Evolutionary conservation across 2,888 invertebrate genomes (phyloP).

Genomic region (Amblyjoppa fuscipennis): DNA sequence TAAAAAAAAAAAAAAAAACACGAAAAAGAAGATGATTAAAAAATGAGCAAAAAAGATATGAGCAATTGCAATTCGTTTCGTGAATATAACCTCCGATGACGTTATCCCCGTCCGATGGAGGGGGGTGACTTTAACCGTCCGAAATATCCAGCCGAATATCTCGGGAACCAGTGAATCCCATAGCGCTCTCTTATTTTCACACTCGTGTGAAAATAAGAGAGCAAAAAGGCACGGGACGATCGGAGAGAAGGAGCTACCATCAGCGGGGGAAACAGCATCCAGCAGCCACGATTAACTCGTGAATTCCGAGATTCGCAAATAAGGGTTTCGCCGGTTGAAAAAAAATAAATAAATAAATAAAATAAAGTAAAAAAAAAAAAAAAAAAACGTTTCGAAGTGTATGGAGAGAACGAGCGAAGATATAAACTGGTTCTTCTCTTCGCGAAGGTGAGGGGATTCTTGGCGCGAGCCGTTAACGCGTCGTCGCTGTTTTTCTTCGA

Average conservation of each 20-base stretch:
- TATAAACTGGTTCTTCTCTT: slow-evolving; percentile 66
- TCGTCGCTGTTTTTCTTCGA: slow-evolving; percentile 59
- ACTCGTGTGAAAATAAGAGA: slow-evolving; percentile 28
- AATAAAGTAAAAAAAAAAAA: slow-evolving; percentile 12
- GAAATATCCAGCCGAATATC: slow-evolving; percentile 41
- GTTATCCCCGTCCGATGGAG: slow-evolving; percentile 5
- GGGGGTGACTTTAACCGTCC: background rate
- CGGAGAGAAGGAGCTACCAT: slow-evolving; percentile 27
- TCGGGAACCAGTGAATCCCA: slow-evolving; percentile 43
- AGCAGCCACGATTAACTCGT: slow-evolving; percentile 78
- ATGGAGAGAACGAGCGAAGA: slow-evolving; percentile 52
- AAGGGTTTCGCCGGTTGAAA: slow-evolving; percentile 70
- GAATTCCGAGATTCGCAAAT: slow-evolving; percentile 80
- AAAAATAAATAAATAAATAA: background rate
- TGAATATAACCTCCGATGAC: slow-evolving; percentile 29
- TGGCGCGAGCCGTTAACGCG: slow-evolving; percentile 70
- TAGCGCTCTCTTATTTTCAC: slow-evolving; percentile 16
- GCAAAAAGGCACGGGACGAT: slow-evolving; percentile 38
- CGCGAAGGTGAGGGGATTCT: slow-evolving; percentile 51
- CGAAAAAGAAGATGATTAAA: slow-evolving; percentile 15
- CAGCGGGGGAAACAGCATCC: slow-evolving; percentile 48
- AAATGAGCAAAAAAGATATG: background rate
- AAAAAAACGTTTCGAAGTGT: slow-evolving; percentile 21
- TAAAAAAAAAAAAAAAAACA: slow-evolving; percentile 25
- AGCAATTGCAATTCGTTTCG: slow-evolving; percentile 20